Conservation (phyloP, 2,797 vertebrate genomes). For the Malacoctenus gilli region DNA sequence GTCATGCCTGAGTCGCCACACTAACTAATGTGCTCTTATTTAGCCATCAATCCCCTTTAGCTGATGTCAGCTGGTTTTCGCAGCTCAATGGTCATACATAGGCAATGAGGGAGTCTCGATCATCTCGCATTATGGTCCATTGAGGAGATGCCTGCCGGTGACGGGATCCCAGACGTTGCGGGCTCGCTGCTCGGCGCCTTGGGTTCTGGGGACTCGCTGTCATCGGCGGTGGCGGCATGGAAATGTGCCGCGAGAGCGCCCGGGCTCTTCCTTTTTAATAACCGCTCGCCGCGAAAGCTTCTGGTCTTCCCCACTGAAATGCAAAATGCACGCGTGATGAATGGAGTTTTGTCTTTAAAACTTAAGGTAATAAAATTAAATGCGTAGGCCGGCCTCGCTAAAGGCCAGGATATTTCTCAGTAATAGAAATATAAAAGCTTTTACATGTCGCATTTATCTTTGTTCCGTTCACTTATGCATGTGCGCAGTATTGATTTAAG, state of each 20-base stretch:
- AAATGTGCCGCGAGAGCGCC: neutral
- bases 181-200: too few relatives aligned
- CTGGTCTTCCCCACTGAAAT: slow-evolving; percentile 7
- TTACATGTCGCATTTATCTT: slow-evolving; percentile 46
- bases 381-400: slow-evolving; percentile 6
- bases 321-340: slow-evolving; percentile 24
- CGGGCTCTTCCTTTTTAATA: neutral
- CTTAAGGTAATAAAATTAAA: slow-evolving; percentile 44
- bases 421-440: slow-evolving; percentile 64
- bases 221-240: neutral
- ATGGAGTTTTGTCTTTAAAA: slow-evolving; percentile 25
- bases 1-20: slow-evolving; percentile 29
- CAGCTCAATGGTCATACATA: slow-evolving; percentile 51
- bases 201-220: neutral
- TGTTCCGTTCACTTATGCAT: slow-evolving; percentile 43
- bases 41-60: slow-evolving; percentile 67
- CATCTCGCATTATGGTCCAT: slow-evolving; percentile 52
- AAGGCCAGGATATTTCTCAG: slow-evolving; percentile 37
- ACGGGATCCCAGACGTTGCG: slow-evolving; percentile 25
- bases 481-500: slow-evolving; percentile 48
- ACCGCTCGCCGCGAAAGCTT: slow-evolving; percentile 1
- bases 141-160: slow-evolving; percentile 40
- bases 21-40: slow-evolving; percentile 65
- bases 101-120: slow-evolving; percentile 61
- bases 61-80: slow-evolving; percentile 61